Evolutionary conservation across 2,888 invertebrate species (phyloP).

Genomic region (Temnothorax rugatulus): DNA sequence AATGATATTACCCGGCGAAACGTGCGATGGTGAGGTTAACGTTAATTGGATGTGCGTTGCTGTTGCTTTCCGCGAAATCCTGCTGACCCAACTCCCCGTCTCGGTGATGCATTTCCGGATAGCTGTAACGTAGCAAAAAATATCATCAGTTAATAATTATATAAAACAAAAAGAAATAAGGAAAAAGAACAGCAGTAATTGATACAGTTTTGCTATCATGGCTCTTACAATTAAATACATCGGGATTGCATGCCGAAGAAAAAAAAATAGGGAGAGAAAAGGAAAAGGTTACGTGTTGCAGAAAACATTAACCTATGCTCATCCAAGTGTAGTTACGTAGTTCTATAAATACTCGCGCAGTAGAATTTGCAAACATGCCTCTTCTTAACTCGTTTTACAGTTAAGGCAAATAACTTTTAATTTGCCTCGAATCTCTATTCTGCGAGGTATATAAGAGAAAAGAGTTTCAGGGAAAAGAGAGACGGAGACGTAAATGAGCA

Average conservation of each 20-base stretch:
- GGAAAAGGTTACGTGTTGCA: neutral
- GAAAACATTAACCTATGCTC: neutral
- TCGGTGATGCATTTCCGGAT: conserved; percentile 1
- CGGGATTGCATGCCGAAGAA: neutral
- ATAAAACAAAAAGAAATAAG: neutral
- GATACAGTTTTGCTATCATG: neutral
- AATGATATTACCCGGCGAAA: conserved; percentile 54
- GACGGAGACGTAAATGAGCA: neutral
- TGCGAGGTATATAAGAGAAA: conserved; percentile 2
- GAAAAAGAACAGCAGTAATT: neutral
- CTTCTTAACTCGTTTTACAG: conserved; percentile 3
- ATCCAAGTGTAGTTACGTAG: neutral
- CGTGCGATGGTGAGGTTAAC: conserved; percentile 25
- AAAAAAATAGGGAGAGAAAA: neutral
- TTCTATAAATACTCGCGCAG: neutral
- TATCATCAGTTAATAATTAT: neutral
- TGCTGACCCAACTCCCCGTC: conserved; percentile 2
- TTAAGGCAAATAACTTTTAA: conserved; percentile 55
- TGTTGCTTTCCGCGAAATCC: conserved; percentile 39
- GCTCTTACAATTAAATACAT: neutral
- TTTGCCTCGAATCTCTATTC: conserved; percentile 54
- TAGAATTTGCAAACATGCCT: conserved; percentile 18
- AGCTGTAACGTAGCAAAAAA: neutral
- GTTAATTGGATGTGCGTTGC: conserved; percentile 49
- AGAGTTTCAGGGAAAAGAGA: conserved; percentile 42